Percentiles rank a stretch among this genome's conserved stretches.
Evolutionary conservation across 2,888 invertebrate species (phyloP).

Genomic region (Pharmacophagus antenor): DNA sequence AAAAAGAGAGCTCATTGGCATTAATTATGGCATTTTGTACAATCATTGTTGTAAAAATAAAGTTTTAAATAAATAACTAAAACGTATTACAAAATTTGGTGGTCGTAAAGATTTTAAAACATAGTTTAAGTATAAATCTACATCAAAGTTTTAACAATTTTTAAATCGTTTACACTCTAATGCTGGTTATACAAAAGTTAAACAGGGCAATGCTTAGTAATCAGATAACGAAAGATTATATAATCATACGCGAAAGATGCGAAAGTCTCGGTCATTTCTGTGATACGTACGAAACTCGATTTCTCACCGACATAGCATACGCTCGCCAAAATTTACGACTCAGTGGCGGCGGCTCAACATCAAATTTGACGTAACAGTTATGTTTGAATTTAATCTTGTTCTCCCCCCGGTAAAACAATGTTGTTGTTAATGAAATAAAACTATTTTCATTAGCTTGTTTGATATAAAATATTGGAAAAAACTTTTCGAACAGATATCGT

Average conservation of each 20-base stretch:
- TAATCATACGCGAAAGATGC: constrained; percentile 31
- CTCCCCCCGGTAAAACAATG: too few relatives aligned
- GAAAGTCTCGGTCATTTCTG: constrained; percentile 44
- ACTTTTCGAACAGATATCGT: not conserved
- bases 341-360: not conserved
- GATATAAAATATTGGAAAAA: not conserved
- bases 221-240: constrained; percentile 15
- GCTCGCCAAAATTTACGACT: constrained; percentile 33
- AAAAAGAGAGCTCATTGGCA: too few relatives aligned
- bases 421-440: too few relatives aligned
- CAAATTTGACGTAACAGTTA: constrained; percentile 15
- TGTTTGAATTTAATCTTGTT: constrained; percentile 8
- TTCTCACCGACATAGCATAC: constrained; percentile 44
- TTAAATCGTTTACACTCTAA: not conserved
- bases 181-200: not conserved
- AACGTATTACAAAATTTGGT: too few relatives aligned
- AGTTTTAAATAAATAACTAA: too few relatives aligned
- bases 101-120: too few relatives aligned
- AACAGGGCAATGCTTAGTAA: constrained; percentile 16
- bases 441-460: too few relatives aligned
- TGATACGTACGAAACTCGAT: constrained; percentile 41
- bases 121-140: not conserved
- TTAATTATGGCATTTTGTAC: too few relatives aligned
- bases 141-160: not conserved
- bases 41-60: too few relatives aligned